Percentiles rank a stretch among this genome's conserved stretches.
These are phyloP conservation scores for Trematomus loennbergii DNA, from an alignment of 2,113 vertebrate genomes.

Conservation along the genomic window DNA sequence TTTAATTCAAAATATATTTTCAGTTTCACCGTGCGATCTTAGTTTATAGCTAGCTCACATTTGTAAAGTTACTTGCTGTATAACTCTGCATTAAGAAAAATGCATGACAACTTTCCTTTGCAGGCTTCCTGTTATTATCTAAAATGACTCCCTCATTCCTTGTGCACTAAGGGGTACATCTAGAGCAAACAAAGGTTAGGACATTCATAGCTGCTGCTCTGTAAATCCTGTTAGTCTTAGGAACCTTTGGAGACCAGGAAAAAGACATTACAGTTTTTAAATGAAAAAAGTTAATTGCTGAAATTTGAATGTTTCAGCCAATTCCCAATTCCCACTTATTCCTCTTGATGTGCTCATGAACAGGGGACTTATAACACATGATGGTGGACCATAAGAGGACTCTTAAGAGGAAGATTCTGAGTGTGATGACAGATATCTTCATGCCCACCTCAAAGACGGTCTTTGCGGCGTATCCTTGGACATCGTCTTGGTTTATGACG, in stretches of 20 bases:
- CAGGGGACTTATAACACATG: not conserved
- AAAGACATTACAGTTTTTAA: not conserved
- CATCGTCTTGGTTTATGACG: slow-evolving; percentile 90
- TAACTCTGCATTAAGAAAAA: not conserved
- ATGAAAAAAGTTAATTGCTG: not conserved
- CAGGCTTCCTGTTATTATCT: not conserved
- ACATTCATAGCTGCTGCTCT: not conserved
- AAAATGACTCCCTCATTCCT: not conserved
- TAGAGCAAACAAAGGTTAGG: not conserved
- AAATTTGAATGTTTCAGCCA: not conserved
- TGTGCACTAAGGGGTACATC: no score
- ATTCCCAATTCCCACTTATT: not conserved
- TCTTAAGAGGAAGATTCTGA: not conserved
- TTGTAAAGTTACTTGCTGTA: not conserved
- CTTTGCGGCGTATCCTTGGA: slow-evolving; percentile 92
- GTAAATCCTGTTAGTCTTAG: not conserved
- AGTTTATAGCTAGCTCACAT: no score
- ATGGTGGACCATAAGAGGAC: no score
- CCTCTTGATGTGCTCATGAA: not conserved
- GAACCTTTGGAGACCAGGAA: no score
- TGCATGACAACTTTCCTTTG: not conserved
- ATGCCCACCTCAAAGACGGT: slow-evolving; percentile 89
- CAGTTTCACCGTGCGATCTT: no score
- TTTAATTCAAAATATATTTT: no score
- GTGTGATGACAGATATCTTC: not conserved